Conservation (phyloP, 2,797 vertebrate species). For the Melanogrammus aeglefinus region DNA sequence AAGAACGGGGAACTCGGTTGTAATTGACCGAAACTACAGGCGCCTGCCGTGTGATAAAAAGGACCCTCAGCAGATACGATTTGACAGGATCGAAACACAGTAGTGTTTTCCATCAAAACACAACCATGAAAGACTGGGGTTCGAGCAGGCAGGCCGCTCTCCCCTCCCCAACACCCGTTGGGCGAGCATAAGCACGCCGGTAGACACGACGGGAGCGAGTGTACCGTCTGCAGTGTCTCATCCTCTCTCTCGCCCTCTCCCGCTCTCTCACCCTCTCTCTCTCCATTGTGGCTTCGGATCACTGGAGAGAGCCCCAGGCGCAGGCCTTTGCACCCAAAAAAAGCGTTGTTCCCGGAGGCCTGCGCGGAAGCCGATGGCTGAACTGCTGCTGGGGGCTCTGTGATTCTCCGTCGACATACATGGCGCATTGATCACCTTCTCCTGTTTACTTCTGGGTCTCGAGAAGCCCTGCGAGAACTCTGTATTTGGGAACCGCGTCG, state of each 20-base stretch:
- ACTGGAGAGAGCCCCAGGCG: neutral
- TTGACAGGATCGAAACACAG: neutral
- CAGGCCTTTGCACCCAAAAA: neutral
- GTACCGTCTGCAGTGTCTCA: neutral
- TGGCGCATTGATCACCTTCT: neutral
- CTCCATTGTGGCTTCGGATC: neutral
- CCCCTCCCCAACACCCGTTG: neutral
- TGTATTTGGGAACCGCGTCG: neutral
- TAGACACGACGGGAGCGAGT: neutral
- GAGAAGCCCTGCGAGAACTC: neutral
- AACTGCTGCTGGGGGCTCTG: neutral
- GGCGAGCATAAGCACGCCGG: neutral
- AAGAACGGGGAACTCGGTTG: neutral
- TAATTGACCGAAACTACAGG: neutral
- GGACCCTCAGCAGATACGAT: neutral
- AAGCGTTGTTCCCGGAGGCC: neutral
- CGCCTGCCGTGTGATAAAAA: neutral
- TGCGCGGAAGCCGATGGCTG: neutral
- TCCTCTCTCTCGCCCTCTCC: too few relatives aligned
- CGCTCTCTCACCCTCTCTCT: neutral
- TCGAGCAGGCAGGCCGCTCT: neutral
- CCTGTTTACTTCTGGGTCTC: neutral
- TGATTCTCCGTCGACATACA: neutral
- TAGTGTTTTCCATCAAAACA: neutral
- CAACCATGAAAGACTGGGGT: neutral